A percentile compares a stretch with the other conserved stretches of the same genome.
Evolutionary conservation across 2,113 vertebrate species (phyloP).

Genomic region (Oreotragus oreotragus): DNA sequence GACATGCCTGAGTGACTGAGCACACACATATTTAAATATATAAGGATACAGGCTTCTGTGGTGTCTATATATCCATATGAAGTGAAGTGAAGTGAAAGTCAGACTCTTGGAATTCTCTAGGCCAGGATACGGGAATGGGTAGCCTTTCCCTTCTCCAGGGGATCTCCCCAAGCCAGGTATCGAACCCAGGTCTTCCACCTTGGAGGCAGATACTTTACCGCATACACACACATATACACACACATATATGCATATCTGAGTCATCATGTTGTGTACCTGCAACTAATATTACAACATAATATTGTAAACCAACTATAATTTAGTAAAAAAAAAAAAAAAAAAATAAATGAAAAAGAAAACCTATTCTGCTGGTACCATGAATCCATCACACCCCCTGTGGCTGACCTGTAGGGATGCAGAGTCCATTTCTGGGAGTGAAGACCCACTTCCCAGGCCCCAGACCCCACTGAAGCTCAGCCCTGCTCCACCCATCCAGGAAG

Average conservation of each 20-base stretch:
- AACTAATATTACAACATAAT: neutral
- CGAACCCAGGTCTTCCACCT: neutral
- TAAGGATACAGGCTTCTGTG: neutral
- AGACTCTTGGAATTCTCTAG: neutral
- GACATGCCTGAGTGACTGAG: neutral
- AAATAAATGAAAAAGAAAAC: neutral
- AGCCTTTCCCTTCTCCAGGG: neutral
- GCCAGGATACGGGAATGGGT: neutral
- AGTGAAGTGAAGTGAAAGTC: neutral
- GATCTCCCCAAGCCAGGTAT: neutral
- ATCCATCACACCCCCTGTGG: neutral
- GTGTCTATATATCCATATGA: neutral
- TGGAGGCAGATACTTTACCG: accelerated
- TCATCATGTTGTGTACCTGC: neutral
- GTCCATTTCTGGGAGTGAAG: neutral
- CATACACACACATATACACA: neutral
- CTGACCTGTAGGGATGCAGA: neutral
- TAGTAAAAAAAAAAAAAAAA: neutral
- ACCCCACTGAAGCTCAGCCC: accelerated
- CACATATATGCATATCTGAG: neutral
- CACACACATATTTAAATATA: neutral
- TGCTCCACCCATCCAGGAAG: accelerated
- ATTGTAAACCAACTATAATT: neutral
- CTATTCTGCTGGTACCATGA: neutral
- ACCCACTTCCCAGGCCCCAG: neutral